These are phyloP conservation scores for Oncorhynchus clarkii DNA, from an alignment of 2,113 vertebrate species.

Conservation along the genomic window DNA sequence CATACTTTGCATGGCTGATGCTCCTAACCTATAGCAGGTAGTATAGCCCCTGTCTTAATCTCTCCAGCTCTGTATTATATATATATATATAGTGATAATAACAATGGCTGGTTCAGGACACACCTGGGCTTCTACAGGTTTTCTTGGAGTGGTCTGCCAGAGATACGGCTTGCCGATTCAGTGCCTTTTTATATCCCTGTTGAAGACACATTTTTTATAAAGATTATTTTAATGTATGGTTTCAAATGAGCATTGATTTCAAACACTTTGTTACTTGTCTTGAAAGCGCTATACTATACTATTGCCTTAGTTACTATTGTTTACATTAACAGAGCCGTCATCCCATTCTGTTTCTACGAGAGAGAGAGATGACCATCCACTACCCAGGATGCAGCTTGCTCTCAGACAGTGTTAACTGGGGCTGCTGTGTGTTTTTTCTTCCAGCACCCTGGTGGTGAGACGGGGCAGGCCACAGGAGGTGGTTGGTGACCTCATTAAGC, in stretches of 20 bases:
- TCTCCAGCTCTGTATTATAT: slow-evolving; percentile 26
- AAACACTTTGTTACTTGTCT: too few species aligned
- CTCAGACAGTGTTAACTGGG: slow-evolving; percentile 6
- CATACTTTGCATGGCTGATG: too few species aligned
- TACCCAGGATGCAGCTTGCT: slow-evolving; percentile 60
- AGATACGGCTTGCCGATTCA: too few species aligned
- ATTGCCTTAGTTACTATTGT: slow-evolving; percentile 18
- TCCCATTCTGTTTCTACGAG: slow-evolving; percentile 1
- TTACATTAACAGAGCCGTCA: slow-evolving; percentile 37
- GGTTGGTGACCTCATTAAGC: slow-evolving; percentile 72
- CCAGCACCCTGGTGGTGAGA: slow-evolving; percentile 78
- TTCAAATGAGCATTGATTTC: too few species aligned
- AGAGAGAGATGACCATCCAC: slow-evolving; percentile 7
- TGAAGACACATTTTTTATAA: too few species aligned
- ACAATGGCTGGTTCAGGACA: slow-evolving; percentile 43
- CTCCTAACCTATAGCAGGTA: too few species aligned
- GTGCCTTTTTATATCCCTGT: too few species aligned
- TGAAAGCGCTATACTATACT: too few species aligned
- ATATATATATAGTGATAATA: neutral
- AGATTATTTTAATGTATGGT: too few species aligned
- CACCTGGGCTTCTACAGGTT: slow-evolving; percentile 38
- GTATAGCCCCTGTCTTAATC: neutral
- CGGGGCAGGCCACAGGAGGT: slow-evolving; percentile 79
- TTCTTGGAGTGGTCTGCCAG: too few species aligned
- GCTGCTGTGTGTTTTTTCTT: slow-evolving; percentile 10